Evolutionary conservation across 1,140 invertebrate genomes (phyloP).

Genomic region (Macrosteles quadrilineatus): DNA sequence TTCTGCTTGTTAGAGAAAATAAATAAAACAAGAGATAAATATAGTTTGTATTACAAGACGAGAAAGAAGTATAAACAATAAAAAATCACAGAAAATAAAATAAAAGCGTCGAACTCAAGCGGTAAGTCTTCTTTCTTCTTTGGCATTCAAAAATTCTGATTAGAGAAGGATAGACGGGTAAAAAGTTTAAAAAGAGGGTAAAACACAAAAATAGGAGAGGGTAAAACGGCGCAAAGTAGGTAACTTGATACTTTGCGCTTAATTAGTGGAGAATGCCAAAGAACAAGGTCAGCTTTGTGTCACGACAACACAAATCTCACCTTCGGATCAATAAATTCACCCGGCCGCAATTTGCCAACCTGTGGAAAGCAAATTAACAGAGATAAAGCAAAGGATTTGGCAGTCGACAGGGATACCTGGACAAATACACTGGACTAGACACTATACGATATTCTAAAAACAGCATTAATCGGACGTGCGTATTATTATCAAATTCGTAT

Average conservation of each 20-base stretch:
- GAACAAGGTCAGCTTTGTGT: conserved; percentile 62
- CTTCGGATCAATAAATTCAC: conserved; percentile 75
- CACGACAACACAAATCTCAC: conserved; percentile 62
- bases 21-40: conserved; percentile 34
- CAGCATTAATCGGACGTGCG: conserved; percentile 4
- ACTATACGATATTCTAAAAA: not conserved
- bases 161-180: not conserved
- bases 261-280: conserved; percentile 42
- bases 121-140: conserved; percentile 38
- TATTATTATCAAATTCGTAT: conserved; percentile 6
- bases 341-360: conserved; percentile 73
- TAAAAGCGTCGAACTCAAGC: conserved; percentile 38
- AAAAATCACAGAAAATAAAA: conserved; percentile 43
- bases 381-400: conserved; percentile 13
- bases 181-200: conserved; percentile 36
- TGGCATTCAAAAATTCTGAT: conserved; percentile 28
- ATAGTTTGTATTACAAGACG: conserved; percentile 29
- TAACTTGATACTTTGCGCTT: conserved; percentile 8
- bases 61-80: conserved; percentile 15
- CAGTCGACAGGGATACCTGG: conserved; percentile 33
- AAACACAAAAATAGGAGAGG: conserved; percentile 36
- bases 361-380: conserved; percentile 49
- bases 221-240: conserved; percentile 26
- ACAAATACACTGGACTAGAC: not conserved
- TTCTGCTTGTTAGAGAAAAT: conserved; percentile 47